Base-by-base conservation (phyloP, 1,140 invertebrate species). In the Acromyrmex heyeri region DNA sequence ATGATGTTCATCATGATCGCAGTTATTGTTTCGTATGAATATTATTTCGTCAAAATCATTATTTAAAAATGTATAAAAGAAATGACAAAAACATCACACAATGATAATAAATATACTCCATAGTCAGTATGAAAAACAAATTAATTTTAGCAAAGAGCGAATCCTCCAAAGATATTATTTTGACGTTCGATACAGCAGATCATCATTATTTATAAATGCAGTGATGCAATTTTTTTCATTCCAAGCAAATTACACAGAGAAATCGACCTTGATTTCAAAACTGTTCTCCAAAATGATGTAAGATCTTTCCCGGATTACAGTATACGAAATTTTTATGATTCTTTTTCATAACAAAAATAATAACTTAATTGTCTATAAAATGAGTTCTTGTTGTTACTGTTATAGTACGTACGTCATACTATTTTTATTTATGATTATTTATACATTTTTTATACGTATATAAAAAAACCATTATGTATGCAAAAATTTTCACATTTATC, bases 261-360 rank as follows among this genome's bases (percentile, higher is more conserved):
- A 87, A 79, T 85, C 73, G 50, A 16, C 79, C 79, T 87, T 85
- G 88, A 57, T 21, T 81, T 38, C 30, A 0, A 77, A 62, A 76
- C 5, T 57, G 16, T n/a, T 1, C 12, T 34, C 12, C 34, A 21
- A 86, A 50, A 59, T 90, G 88, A 87, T 85, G 89, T 67, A 90
- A 90, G 89, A 55, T 7, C 21, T 6, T 24, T 16, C 5, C 44
- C 18, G 24, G 61, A 75, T 89, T 89, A 27, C 75, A n/a, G 4
- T 44, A 67, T 24, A 21, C 10, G 14, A 18, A 18, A 30, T 16
- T 27, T 38, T 57, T 18, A 21, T 5, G 12, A 4, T 59, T 67
- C 6, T 81, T 44, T 38, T 69, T 69, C 14, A 57, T 76, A 38
- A 34, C 0, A 27, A 77, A 64, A 65, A 27, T 24, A 24, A 53